Evolutionary conservation across 2,888 invertebrate species (phyloP).

Genomic region (Cephus nigrinus): DNA sequence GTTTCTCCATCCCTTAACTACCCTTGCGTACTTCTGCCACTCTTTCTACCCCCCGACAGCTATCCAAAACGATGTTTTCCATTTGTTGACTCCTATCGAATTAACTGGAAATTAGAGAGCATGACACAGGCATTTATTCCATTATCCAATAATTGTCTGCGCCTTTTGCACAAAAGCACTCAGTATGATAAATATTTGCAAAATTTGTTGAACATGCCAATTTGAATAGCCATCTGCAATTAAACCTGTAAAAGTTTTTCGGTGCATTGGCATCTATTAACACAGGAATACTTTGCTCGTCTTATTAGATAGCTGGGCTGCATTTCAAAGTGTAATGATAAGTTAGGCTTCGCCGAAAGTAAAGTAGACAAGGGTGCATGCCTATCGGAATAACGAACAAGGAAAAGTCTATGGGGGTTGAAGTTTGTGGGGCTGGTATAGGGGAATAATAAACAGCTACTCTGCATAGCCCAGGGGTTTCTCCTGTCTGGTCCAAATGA

Average conservation of each 20-base stretch:
- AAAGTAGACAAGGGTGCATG: neutral
- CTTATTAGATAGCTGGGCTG: neutral
- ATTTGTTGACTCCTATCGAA: neutral
- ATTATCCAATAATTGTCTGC: neutral
- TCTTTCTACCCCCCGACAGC: neutral
- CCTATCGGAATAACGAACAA: neutral
- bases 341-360: neutral
- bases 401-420: neutral
- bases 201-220: neutral
- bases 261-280: neutral
- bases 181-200: neutral
- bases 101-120: neutral
- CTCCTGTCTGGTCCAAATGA: slow-evolving; percentile 6
- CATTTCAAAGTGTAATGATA: neutral
- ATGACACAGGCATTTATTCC: neutral
- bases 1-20: neutral
- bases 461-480: slow-evolving; percentile 23
- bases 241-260: neutral
- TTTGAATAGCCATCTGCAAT: neutral
- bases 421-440: neutral
- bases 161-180: neutral
- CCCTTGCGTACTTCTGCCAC: neutral
- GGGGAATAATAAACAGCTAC: slow-evolving; percentile 21
- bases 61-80: neutral
- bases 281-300: neutral